Evolutionary conservation across 2,888 invertebrate species (phyloP).

Genomic region (Steinernema hermaphroditum): DNA sequence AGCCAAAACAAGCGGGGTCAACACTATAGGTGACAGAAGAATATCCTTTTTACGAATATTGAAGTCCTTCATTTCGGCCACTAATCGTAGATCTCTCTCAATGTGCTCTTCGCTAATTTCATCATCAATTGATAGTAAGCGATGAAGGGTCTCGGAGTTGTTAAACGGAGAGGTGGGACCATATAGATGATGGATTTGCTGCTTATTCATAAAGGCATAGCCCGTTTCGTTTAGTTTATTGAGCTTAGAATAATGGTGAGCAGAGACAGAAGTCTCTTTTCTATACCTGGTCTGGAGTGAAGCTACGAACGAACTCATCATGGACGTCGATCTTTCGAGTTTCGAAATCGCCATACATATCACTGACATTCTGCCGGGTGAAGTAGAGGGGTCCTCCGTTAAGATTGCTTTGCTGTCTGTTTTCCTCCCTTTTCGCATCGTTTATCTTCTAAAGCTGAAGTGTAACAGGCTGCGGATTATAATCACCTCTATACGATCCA

Average conservation of each 20-base stretch:
- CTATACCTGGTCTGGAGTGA: constrained; percentile 48
- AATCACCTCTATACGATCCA: no score
- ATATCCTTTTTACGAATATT: constrained; percentile 23
- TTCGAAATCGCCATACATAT: constrained; percentile 49
- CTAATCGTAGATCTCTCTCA: background rate
- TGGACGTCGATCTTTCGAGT: constrained; percentile 50
- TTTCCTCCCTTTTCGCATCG: constrained; percentile 13
- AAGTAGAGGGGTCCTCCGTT: constrained; percentile 52
- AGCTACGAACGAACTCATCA: constrained; percentile 48
- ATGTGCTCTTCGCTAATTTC: constrained; percentile 5
- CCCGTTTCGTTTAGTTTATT: background rate
- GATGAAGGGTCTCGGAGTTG: background rate
- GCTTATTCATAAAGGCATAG: constrained; percentile 8
- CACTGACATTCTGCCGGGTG: constrained; percentile 51
- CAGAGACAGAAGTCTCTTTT: no score
- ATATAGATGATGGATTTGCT: background rate
- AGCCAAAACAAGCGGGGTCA: constrained; percentile 47
- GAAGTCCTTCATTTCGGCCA: constrained; percentile 27
- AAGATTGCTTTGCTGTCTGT: constrained; percentile 28
- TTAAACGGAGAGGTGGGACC: constrained; percentile 5
- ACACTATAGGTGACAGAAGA: constrained; percentile 26
- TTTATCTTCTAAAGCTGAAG: background rate
- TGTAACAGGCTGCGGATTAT: background rate
- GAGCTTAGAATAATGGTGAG: no score
- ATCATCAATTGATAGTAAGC: background rate